Base-by-base conservation (phyloP, 1,140 invertebrate species). In the Telenomus remus region DNA sequence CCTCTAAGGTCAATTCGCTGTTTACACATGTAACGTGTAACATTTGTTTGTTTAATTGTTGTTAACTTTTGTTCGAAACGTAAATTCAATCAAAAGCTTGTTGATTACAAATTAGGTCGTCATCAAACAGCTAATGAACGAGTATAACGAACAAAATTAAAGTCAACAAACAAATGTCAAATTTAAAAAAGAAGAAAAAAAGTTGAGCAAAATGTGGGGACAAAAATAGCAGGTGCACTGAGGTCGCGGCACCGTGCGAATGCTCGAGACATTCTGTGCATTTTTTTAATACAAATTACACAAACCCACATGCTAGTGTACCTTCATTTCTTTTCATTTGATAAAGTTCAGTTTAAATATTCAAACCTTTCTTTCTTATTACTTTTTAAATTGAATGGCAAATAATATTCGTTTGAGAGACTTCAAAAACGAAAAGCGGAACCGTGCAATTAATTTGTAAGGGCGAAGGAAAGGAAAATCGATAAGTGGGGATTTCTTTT, bases 201-300 rank as follows among this genome's bases (percentile, higher is more conserved):
- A 59, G 64, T 6, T 37, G 12, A 35, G 13, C 10, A 16, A 19
- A 27, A 27, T 27, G 19, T 27, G 16, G 15, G 11, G 6, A 44
- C n/a, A 44, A 65, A 43, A 48, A 42, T 15, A 37, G 35, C 33
- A 50, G 57, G 14, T 34, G 37, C 48, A 51, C 35, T 51, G 65
- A 53, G 65, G 65, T 69, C 65, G 65, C 42, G 47, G 55, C 55
- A 69, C 65, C 65, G 65, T 69, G 65, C 53, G 65, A 69, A 69
- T 55, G 46, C 37, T 10, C 53, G 56, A 59, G 65, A 53, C 64
- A 69, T 55, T 69, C 43, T 43, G 49, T 60, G 60, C 56, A 61
- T 55, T 60, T 48, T 70, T 70, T 54, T 55, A n/a, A 59, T 69
- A 42, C 43, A 49, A 37, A 59, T 56, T 61, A 53, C 49, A 44